These are phyloP conservation scores for Lipophrys pholis DNA, from an alignment of 2,113 vertebrate species.

Conservation along the genomic window DNA sequence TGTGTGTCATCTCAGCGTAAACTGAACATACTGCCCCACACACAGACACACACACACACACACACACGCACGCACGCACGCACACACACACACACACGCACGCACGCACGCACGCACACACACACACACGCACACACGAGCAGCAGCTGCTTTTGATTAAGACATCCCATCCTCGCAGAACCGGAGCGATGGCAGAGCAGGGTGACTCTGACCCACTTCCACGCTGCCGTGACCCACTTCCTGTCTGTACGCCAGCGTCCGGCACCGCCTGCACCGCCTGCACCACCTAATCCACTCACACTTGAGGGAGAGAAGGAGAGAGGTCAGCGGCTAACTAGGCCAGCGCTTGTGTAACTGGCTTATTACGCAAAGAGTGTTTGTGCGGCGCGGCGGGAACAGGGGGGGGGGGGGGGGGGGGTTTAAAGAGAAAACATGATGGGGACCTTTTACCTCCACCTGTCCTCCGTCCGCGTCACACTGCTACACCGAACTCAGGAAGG, in stretches of 20 bases:
- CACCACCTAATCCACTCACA: slow-evolving; percentile 35
- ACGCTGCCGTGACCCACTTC: slow-evolving; percentile 63
- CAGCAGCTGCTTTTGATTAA: no score
- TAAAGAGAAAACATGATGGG: neutral
- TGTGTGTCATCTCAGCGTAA: neutral
- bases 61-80: neutral
- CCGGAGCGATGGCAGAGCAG: slow-evolving; percentile 1
- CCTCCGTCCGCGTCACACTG: neutral
- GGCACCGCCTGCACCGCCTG: slow-evolving; percentile 16
- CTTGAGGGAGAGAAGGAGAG: slow-evolving; percentile 13
- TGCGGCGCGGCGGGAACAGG: slow-evolving; percentile 11
- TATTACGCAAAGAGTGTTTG: slow-evolving; percentile 47
- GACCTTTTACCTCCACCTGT: neutral
- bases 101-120: neutral
- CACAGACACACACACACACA: neutral
- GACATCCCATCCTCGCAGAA: no score
- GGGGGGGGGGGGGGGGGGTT: neutral
- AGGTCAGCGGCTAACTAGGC: slow-evolving; percentile 58
- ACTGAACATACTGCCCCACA: no score
- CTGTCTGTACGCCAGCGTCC: slow-evolving; percentile 22
- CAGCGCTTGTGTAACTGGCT: slow-evolving; percentile 64
- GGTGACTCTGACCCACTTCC: slow-evolving; percentile 71
- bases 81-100: neutral
- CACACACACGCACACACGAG: slow-evolving; percentile 1
- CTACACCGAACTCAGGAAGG: no score